A percentile compares a stretch with the other conserved stretches of the same genome.
These are phyloP conservation scores for Phrynocephalus guinanensis DNA, from an alignment of 2,797 vertebrate species.

Conservation along the genomic window DNA sequence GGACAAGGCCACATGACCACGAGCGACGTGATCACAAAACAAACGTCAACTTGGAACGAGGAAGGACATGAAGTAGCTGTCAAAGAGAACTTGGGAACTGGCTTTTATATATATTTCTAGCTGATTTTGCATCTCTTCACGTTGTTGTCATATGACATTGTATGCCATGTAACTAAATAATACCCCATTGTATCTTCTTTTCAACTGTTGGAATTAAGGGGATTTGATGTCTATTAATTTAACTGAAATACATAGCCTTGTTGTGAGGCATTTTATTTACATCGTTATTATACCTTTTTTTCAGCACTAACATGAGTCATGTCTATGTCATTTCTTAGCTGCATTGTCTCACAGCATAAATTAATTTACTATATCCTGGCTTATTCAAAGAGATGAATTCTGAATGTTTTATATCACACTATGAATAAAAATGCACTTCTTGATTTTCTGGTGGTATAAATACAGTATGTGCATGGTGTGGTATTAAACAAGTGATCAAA, in stretches of 20 bases:
- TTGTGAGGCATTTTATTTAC: conserved; percentile 12
- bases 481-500: conserved; percentile 7
- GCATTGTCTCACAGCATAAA: background rate
- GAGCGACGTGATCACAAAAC: too few species aligned
- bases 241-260: conserved; percentile 9
- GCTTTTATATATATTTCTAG: too few species aligned
- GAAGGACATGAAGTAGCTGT: too few species aligned
- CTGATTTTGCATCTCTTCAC: background rate
- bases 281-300: conserved; percentile 9
- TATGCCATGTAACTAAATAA: conserved; percentile 26
- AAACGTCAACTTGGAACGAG: too few species aligned
- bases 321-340: background rate
- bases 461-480: background rate
- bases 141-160: background rate
- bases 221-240: conserved; percentile 35
- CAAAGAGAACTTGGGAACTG: background rate
- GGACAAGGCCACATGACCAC: too few species aligned
- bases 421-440: conserved; percentile 16
- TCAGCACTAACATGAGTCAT: conserved; percentile 4
- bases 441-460: background rate
- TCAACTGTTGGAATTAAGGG: background rate
- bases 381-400: conserved; percentile 14
- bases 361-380: background rate
- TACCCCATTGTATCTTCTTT: background rate
- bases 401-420: background rate